phyloP scores from a whole-genome alignment of 2,888 invertebrate genomes.

The Drosophila colorata region DNA sequence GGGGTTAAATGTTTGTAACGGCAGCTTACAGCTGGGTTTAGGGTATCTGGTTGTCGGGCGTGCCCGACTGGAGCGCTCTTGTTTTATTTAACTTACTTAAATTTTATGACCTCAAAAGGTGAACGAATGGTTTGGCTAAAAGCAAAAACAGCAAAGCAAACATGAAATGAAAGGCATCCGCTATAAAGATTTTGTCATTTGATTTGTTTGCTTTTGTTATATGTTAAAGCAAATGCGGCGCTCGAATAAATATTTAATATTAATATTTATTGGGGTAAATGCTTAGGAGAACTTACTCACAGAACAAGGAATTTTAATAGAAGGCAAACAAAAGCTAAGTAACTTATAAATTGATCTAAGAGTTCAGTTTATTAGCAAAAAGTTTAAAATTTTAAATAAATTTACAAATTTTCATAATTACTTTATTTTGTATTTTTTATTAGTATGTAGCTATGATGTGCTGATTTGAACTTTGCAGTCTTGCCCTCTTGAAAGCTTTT shows the following conservation, averaged over 20 bases:
- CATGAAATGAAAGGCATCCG: slow-evolving; percentile 21
- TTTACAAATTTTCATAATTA: background rate
- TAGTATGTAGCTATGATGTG: background rate
- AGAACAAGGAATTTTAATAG: background rate
- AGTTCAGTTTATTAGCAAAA: background rate
- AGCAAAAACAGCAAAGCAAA: slow-evolving; percentile 23
- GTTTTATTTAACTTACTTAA: slow-evolving; percentile 12
- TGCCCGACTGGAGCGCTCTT: no score
- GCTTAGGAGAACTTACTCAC: background rate
- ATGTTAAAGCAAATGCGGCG: slow-evolving; percentile 35
- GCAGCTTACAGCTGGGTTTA: no score
- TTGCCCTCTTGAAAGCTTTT: background rate
- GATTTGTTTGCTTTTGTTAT: slow-evolving; percentile 51
- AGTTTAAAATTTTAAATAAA: background rate
- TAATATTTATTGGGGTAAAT: slow-evolving; percentile 39
- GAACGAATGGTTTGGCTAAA: slow-evolving; percentile 45
- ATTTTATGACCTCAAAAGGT: slow-evolving; percentile 33
- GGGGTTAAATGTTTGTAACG: no score
- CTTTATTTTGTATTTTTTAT: background rate
- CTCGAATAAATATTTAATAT: slow-evolving; percentile 50
- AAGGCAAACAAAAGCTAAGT: background rate
- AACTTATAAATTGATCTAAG: background rate
- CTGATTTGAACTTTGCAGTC: background rate
- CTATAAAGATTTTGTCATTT: slow-evolving; percentile 41
- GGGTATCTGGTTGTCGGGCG: no score